phyloP scores from a whole-genome alignment of 2,797 vertebrate species.

The Rhodeus uyekii region DNA sequence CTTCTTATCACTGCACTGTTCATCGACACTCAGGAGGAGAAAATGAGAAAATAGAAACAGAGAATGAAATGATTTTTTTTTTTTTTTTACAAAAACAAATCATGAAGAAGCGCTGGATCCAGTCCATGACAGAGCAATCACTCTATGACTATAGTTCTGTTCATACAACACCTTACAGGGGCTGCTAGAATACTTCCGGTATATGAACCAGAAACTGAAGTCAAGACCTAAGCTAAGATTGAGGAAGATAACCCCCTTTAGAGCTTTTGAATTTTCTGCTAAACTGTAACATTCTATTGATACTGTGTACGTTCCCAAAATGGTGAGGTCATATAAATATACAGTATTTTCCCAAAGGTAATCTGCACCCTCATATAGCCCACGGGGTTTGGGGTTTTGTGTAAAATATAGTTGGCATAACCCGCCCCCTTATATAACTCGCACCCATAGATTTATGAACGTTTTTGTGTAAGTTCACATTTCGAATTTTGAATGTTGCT shows the following conservation, averaged over 20 bases:
- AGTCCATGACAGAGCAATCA: background rate
- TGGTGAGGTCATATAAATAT: too few species aligned
- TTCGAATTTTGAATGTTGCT: too few species aligned
- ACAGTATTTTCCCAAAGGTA: too few species aligned
- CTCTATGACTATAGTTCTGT: background rate
- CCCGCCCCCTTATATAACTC: too few species aligned
- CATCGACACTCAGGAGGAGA: constrained; percentile 6
- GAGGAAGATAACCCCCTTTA: background rate
- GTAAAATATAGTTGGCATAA: too few species aligned
- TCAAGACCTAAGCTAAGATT: background rate
- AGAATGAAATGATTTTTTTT: constrained; percentile 19
- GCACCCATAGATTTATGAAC: too few species aligned
- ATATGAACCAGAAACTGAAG: background rate
- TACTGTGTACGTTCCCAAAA: too few species aligned
- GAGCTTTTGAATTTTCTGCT: background rate
- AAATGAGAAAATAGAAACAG: background rate
- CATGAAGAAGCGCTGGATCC: background rate
- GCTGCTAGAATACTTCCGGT: background rate
- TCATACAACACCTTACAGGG: background rate
- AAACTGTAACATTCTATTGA: background rate
- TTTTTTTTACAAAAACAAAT: constrained; percentile 4
- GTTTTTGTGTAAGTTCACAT: too few species aligned
- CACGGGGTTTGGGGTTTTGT: too few species aligned
- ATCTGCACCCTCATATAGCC: too few species aligned
- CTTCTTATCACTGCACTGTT: constrained; percentile 42